Evolutionary conservation across 2,113 vertebrate genomes (phyloP), one percentile per base, ranked within the genome.

Genomic region (Glaucidium brasilianum): DNA sequence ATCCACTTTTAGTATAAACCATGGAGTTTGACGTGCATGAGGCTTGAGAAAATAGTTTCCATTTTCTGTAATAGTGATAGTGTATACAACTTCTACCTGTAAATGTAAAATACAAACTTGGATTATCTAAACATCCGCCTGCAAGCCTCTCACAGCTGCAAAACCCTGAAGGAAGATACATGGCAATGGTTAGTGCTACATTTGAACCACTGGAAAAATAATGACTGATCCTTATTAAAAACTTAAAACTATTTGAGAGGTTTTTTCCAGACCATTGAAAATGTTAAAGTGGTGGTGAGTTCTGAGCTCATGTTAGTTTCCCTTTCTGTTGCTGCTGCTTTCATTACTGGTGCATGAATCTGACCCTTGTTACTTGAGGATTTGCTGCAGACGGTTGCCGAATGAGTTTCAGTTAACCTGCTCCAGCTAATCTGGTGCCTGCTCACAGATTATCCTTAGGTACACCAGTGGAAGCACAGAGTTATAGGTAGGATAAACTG

Each of bases 1-100:
- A 97, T 93, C 94, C 77, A 91, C 87, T 97, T 97, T 97, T 98
- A 97, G 95, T 90, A 91, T 72, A 97, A 97, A 94, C 96, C 87
- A 86, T 17, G 18, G 87, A 85, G 85, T 58, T 75, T 97, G 95
- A 97, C 88, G 63, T 9, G 43, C 80, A 92, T 94, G 85, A 96
- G 92, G 88, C 71, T 95, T 88, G 80, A 90, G 67, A 76, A 96
- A 97, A 96, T 94, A 94, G 94, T 98, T 98, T 96, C 92, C 92
- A 88, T 88, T 95, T 95, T 95, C 95, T 97, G 85, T 94, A 93
- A 96, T 4, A 45, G 90, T 66, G 87, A 94, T 83, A 94, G 88
- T 92, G 73, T 94, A 96, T 87, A 93, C 92, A 96, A 68, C n/a
- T 83, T 75, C 91, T 94, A 98, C 96, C 97, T 97, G 94, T 93